Evolutionary conservation across 2,113 vertebrate genomes (phyloP), one percentile per base, ranked within the genome.

Genomic region (Entomyzon cyanotis): DNA sequence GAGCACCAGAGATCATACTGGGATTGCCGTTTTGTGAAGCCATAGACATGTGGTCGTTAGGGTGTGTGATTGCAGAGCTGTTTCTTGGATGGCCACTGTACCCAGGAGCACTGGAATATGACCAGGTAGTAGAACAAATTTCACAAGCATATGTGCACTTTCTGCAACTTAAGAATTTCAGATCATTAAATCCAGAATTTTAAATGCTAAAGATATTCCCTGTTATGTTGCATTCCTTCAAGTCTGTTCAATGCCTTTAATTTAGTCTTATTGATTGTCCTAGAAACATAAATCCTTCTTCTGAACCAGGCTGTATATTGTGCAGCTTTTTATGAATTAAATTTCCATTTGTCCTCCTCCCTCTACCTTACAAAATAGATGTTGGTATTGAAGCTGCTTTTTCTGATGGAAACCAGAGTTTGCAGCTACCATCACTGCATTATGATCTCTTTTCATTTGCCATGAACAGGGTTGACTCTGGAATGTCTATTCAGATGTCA

Each of bases 31-130:
- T 99, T 98, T 99, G 99, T 99, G 99, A 99, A 99, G 99, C 99
- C 99, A 99, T 99, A 99, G 99, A 99, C 98, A 99, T 99, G 99
- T 99, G 99, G 99, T 99, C 99, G 7, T 96, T 99, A 93, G 99
- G 99, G 95, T 99, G 99, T 96, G 99, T 99, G 98, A 99, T 99
- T 96, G 99, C 99, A 67, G 99, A 99, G 96, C 98, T 99, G 90
- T 99, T 99, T 97, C 98, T 99, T 95, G 99, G 99, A 97, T 99
- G 99, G 99, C 99, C 99, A 60, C 98, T 99, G 79, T 99, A 99
- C 98, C 99, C 99, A 27, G 99, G 99, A 98, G 99, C 99, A 87
- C 98, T 99, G 98, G 99, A 99, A 98, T 99, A 99, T 91, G 99
- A 99, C 97, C 99, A 99, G 99, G 99, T 99, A 99, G 95, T 74